Evolutionary conservation across 2,113 vertebrate species (phyloP).

Genomic region (Melanerpes aurifrons): DNA sequence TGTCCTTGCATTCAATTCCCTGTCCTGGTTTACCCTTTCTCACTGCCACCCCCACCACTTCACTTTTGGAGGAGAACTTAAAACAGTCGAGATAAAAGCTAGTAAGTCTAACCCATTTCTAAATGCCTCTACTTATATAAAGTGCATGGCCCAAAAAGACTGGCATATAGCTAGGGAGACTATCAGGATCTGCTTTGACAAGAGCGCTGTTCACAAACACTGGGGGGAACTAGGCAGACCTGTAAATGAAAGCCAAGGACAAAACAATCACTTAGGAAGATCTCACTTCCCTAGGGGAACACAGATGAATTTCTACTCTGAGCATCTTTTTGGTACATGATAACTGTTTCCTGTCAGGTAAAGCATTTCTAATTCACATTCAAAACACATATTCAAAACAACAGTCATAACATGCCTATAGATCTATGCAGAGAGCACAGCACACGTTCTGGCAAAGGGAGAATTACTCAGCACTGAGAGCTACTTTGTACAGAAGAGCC

Average conservation of each 20-base stretch:
- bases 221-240: neutral
- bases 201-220: neutral
- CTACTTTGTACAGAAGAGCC: neutral
- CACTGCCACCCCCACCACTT: neutral
- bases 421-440: neutral
- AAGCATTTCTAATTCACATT: neutral
- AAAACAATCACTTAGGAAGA: neutral
- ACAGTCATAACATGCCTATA: neutral
- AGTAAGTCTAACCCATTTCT: neutral
- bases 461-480: neutral
- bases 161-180: neutral
- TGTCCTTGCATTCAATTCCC: neutral
- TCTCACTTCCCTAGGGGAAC: neutral
- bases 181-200: neutral
- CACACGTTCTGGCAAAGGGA: fast-evolving
- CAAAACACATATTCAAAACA: neutral
- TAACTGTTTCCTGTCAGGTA: neutral
- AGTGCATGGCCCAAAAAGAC: fast-evolving
- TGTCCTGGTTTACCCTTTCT: neutral
- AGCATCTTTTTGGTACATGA: neutral
- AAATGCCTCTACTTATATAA: neutral
- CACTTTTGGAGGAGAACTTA: neutral
- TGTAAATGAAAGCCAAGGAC: neutral
- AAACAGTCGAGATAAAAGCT: neutral
- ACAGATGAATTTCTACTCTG: neutral